Evolutionary conservation across 2,888 invertebrate genomes (phyloP).

Genomic region (Slavum lentiscoides): DNA sequence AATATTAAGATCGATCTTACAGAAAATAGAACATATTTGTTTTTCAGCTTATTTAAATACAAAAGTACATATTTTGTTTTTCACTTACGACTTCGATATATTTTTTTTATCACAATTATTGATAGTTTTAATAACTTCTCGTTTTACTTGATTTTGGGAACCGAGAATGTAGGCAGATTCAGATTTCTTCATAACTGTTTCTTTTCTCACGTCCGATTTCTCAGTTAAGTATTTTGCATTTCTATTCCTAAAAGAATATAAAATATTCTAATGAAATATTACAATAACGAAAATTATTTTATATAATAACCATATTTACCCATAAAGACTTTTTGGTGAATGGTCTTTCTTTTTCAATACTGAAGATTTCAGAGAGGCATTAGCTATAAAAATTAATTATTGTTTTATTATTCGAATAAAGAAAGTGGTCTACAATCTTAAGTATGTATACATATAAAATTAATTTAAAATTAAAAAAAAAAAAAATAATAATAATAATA

Average conservation of each 20-base stretch:
- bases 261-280: not conserved
- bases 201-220: slow-evolving; percentile 13
- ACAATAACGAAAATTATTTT: not conserved
- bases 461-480: not conserved
- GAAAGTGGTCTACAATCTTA: too few relatives aligned
- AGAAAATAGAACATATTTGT: not conserved
- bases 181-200: slow-evolving; percentile 41
- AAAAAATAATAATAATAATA: too few relatives aligned
- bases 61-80: not conserved
- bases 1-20: not conserved
- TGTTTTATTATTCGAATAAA: not conserved
- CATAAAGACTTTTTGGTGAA: not conserved
- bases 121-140: not conserved
- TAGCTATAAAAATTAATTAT: slow-evolving; percentile 28
- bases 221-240: slow-evolving; percentile 14
- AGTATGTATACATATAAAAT: too few relatives aligned
- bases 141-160: slow-evolving; percentile 35
- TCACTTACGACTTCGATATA: slow-evolving; percentile 44
- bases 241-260: not conserved
- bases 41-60: slow-evolving; percentile 27
- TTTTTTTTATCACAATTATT: slow-evolving; percentile 17
- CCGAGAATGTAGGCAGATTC: slow-evolving; percentile 20
- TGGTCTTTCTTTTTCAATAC: slow-evolving; percentile 29
- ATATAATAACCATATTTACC: slow-evolving; percentile 4
- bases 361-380: not conserved